Evolutionary conservation across 1,140 invertebrate genomes (phyloP).

Genomic region (Ruditapes philippinarum): DNA sequence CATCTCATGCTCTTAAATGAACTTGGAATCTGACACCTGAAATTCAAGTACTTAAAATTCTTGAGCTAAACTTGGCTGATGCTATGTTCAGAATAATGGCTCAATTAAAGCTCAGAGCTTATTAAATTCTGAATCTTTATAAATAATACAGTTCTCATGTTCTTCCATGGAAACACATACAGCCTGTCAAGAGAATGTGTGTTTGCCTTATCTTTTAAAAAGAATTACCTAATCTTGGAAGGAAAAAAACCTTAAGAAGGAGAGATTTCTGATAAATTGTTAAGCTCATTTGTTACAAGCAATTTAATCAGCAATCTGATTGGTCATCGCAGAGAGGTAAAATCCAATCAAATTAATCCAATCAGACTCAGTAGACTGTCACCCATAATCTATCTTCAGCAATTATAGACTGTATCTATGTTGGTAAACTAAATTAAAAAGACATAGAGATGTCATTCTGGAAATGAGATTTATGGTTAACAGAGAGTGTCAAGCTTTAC

Average conservation of each 20-base stretch:
- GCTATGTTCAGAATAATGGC: no score
- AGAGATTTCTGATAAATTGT: conserved; percentile 1
- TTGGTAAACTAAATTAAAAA: conserved; percentile 46
- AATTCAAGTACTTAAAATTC: no score
- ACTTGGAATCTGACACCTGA: no score
- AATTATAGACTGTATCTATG: conserved; percentile 31
- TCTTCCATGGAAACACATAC: no score
- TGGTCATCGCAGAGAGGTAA: background rate
- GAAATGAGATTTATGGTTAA: background rate
- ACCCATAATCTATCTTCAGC: conserved; percentile 34
- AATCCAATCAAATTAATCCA: conserved; percentile 48
- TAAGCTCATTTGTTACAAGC: conserved; percentile 22
- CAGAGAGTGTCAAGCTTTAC: background rate
- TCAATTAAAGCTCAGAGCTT: no score
- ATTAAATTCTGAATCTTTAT: no score
- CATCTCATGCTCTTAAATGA: no score
- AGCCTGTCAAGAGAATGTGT: no score
- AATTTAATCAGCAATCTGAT: conserved; percentile 27
- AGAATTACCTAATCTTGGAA: background rate
- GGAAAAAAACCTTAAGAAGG: background rate
- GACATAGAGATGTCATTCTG: conserved; percentile 17
- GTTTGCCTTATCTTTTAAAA: background rate
- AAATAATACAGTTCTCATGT: no score
- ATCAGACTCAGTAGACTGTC: conserved; percentile 25
- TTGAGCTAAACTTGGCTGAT: no score